A percentile compares a stretch with the other conserved stretches of the same genome.
These are phyloP conservation scores for Trichomalopsis sarcophagae DNA, from an alignment of 1,140 invertebrate genomes.

Conservation along the genomic window DNA sequence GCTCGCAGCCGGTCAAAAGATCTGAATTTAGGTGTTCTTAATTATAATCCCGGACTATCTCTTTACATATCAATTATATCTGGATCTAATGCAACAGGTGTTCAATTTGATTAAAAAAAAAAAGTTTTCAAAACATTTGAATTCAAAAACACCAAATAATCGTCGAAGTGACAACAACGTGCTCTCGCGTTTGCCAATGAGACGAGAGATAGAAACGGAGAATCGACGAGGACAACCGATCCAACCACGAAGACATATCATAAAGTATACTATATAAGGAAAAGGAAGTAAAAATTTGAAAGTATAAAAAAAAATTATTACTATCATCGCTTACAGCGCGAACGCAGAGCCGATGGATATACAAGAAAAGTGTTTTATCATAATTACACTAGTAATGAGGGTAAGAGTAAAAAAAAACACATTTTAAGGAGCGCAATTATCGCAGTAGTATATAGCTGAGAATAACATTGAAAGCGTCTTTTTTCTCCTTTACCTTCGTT, in stretches of 20 bases:
- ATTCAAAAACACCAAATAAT: neutral
- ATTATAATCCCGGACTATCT: no score
- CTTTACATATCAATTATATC: no score
- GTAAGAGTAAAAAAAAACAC: neutral
- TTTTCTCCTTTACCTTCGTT: neutral
- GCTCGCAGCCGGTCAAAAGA: neutral
- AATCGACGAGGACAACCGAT: conserved; percentile 19
- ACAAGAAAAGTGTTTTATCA: conserved; percentile 6
- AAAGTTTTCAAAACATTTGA: neutral
- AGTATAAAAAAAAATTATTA: conserved; percentile 7
- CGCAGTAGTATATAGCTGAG: no score
- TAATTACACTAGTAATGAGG: conserved; percentile 5
- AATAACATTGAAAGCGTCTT: no score
- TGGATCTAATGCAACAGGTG: no score
- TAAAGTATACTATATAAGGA: conserved; percentile 29
- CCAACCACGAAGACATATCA: conserved; percentile 45
- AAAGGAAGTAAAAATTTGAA: neutral
- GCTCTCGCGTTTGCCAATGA: neutral
- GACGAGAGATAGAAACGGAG: neutral
- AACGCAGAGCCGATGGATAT: conserved; percentile 13
- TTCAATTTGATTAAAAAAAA: neutral
- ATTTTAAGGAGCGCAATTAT: neutral
- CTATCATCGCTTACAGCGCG: neutral
- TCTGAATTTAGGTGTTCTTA: neutral
- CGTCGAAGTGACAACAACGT: neutral